A percentile compares a stretch with the other conserved stretches of the same genome.
Conservation (phyloP, 2,888 invertebrate species). For the Ypsolopha sequella region DNA sequence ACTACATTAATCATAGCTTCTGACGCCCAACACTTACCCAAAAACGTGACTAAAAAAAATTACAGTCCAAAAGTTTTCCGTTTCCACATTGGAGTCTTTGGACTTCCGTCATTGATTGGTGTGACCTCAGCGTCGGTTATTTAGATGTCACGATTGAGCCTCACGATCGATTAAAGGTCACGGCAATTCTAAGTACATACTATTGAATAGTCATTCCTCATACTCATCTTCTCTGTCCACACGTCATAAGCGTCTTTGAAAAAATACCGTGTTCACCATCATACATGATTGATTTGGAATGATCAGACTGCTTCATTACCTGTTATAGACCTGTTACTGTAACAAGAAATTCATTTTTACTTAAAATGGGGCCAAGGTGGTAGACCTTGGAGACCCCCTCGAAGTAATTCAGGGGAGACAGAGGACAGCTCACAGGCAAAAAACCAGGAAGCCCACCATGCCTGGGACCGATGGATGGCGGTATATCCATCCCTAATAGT, state of each 20-base stretch:
- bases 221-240: conserved; percentile 25
- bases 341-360: no score
- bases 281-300: no score
- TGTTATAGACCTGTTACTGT: no score
- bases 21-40: neutral
- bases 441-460: no score
- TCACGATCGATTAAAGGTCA: conserved; percentile 60
- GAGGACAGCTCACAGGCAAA: no score
- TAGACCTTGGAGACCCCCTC: no score
- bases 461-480: no score
- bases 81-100: conserved; percentile 17
- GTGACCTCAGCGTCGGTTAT: conserved; percentile 50
- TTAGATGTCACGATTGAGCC: conserved; percentile 61
- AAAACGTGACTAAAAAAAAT: conserved; percentile 5
- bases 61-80: conserved; percentile 29
- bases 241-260: conserved; percentile 17
- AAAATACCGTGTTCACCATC: neutral
- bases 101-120: conserved; percentile 61
- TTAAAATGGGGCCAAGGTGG: no score
- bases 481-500: no score
- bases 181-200: conserved; percentile 32
- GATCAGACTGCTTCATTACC: no score
- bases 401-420: no score
- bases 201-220: conserved; percentile 22
- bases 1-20: no score